Evolutionary conservation across 2,888 invertebrate species (phyloP).

Genomic region (Mesodorylaimus sp.): DNA sequence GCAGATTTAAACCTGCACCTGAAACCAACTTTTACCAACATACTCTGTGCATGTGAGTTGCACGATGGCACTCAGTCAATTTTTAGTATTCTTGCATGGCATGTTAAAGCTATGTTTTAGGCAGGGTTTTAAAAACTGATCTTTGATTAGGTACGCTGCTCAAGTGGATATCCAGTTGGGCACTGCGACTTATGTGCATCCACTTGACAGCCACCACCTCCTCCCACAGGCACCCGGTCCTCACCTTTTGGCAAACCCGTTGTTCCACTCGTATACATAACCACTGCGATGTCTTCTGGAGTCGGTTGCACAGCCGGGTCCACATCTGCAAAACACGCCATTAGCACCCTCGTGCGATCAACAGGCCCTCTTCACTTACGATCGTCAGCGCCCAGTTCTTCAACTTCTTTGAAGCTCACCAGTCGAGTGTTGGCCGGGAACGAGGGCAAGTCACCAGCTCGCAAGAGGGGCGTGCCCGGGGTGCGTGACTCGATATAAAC

Average conservation of each 20-base stretch:
- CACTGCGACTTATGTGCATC: too few species aligned
- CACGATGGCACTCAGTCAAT: too few species aligned
- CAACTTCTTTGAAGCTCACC: conserved; percentile 52
- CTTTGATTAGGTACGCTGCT: too few species aligned
- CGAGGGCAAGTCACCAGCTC: conserved; percentile 34
- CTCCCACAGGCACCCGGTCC: too few species aligned
- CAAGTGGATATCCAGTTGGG: too few species aligned
- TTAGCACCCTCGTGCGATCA: neutral
- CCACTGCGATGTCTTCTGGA: conserved; percentile 65
- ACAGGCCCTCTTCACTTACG: conserved; percentile 10
- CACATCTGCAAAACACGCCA: conserved; percentile 3
- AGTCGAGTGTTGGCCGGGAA: conserved; percentile 55
- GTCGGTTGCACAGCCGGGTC: conserved; percentile 39
- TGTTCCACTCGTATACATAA: conserved; percentile 97
- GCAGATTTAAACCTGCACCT: too few species aligned
- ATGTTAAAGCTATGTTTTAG: too few species aligned
- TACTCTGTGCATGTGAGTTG: too few species aligned
- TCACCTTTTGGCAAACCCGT: conserved; percentile 83
- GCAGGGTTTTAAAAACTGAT: too few species aligned
- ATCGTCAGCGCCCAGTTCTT: conserved; percentile 38
- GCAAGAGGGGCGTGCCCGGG: conserved; percentile 11
- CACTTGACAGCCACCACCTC: too few species aligned
- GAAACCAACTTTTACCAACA: too few species aligned
- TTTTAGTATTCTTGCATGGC: too few species aligned
- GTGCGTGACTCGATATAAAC: conserved; percentile 22